phyloP scores from a whole-genome alignment of 2,797 vertebrate species.

The Phalanger gymnotis region DNA sequence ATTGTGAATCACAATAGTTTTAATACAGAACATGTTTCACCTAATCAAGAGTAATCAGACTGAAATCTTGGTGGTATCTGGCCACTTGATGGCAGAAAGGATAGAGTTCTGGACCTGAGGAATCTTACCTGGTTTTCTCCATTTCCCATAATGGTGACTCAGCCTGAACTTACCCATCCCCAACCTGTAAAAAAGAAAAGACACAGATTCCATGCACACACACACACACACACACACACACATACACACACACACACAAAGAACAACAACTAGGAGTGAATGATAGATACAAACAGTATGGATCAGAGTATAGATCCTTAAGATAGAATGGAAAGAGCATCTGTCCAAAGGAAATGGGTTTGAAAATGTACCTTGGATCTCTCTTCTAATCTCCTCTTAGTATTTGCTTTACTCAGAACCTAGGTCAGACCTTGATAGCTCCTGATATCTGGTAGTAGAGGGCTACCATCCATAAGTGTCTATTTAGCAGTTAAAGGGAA shows the following conservation, averaged over 20 bases:
- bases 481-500: not conserved
- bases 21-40: not conserved
- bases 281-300: not conserved
- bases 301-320: not conserved
- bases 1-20: not conserved
- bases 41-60: not conserved
- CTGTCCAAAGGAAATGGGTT: not conserved
- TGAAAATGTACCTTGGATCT: not conserved
- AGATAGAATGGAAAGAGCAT: not conserved
- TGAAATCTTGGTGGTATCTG: not conserved
- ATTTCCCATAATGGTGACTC: not conserved
- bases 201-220: not conserved
- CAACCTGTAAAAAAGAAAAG: not conserved
- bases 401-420: not conserved
- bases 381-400: not conserved
- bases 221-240: too few species aligned
- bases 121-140: not conserved
- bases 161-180: not conserved
- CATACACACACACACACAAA: too few species aligned
- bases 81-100: not conserved
- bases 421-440: not conserved
- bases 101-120: not conserved
- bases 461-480: not conserved
- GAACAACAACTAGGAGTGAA: not conserved
- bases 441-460: not conserved